Base-by-base conservation (phyloP, 2,888 invertebrate species). In the Entomobrya proxima region DNA sequence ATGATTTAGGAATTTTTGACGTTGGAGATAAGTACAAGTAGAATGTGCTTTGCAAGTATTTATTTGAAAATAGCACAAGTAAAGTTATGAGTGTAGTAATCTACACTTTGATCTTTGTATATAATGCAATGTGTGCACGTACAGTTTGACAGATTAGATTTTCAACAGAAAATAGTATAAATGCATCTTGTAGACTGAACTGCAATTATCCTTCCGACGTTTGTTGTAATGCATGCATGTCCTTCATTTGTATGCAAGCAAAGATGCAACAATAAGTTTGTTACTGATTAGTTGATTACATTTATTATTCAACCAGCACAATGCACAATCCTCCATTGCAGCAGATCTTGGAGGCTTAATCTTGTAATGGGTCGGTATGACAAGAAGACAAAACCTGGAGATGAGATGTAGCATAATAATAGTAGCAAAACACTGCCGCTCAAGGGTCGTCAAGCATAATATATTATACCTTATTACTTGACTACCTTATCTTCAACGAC, bases 191-290 rank as follows among this genome's bases (percentile, higher is more conserved):
- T 6, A 27, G 27, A 11, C 21, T 7, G 9, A 18, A 27, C 5
- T 11, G 2, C 40, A 24, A n/a, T 15, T 6, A 27, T 55, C 55
- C 27, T 55, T 55, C 27, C 6, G 27, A 55, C 11, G 24, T 3
- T 15, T 55, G 24, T 64, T 64, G 2, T 13, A 37, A 24, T 27
- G 13, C 9, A 32, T 24, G 40, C 40, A 24, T 50, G 27, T 30
- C 18, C 30, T 74, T 50, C 47, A 74, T 74, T 74, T 74, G 74
- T 74, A 74, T 74, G 74, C 74, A 74, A 27, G 32, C n/a, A n/a
- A 32, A 44, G 30, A 50, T 2, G 27, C 74, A 47, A 74, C 44
- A 74, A 74, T 74, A 50, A 74, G 32, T 74, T 50, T 74, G 50
- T 74, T 50, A 44, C 74, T 50, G 74, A 74, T 74, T 74, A 47